Evolutionary conservation across 92 coral and sea anemone genomes (phyloP).

Genomic region (Porites evermanni): DNA sequence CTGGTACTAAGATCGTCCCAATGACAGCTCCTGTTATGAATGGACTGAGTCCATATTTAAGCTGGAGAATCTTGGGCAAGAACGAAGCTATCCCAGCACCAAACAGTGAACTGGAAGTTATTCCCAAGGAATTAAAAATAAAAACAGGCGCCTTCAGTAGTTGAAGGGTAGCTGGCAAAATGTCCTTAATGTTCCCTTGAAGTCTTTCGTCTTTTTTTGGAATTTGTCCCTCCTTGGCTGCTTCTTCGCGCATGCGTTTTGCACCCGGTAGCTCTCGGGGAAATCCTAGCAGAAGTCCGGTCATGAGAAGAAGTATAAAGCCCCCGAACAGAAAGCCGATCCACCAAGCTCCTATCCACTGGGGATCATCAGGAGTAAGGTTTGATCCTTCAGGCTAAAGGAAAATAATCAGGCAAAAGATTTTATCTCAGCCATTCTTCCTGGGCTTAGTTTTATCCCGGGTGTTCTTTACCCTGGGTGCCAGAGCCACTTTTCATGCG

Average conservation of each 20-base stretch:
- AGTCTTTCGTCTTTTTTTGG: slow-evolving; percentile 53
- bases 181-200: slow-evolving; percentile 62
- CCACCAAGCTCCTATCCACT: slow-evolving; percentile 99
- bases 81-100: slow-evolving; percentile 66
- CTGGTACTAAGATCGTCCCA: slow-evolving; percentile 61
- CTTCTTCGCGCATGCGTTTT: slow-evolving; percentile 72
- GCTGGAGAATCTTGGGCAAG: slow-evolving; percentile 66
- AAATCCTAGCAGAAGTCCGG: slow-evolving; percentile 79
- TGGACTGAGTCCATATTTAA: slow-evolving; percentile 69
- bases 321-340: slow-evolving; percentile 82
- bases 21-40: slow-evolving; percentile 61
- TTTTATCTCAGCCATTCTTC: too few species aligned
- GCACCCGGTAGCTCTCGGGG: slow-evolving; percentile 87
- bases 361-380: slow-evolving; percentile 79
- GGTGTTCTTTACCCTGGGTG: too few species aligned
- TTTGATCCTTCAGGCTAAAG: slow-evolving; percentile 77
- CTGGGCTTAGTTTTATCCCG: too few species aligned
- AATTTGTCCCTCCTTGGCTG: slow-evolving; percentile 67
- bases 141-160: slow-evolving; percentile 68
- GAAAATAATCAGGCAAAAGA: not conserved
- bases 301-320: slow-evolving; percentile 38
- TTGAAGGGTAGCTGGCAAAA: slow-evolving; percentile 71
- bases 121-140: slow-evolving; percentile 71
- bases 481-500: too few species aligned
- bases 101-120: slow-evolving; percentile 36